Conservation (phyloP, 1,140 invertebrate genomes). For the Drosophila dunni region DNA sequence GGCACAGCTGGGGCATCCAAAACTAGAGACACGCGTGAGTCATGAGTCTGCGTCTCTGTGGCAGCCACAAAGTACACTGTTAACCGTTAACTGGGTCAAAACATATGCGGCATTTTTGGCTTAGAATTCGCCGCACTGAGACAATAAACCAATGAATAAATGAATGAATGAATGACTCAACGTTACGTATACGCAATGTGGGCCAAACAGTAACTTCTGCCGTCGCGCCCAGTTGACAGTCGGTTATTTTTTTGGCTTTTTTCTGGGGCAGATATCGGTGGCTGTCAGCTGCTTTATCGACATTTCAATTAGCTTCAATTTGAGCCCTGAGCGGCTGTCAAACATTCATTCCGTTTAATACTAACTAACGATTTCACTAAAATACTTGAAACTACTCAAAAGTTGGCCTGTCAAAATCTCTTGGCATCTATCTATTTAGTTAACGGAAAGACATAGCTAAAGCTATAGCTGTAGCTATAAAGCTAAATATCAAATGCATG, state of each 20-base stretch:
- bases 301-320: conserved; percentile 75
- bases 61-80: conserved; percentile 33
- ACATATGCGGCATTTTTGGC: conserved; percentile 54
- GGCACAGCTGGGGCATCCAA: conserved; percentile 64
- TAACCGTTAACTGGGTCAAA: conserved; percentile 58
- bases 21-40: conserved; percentile 55
- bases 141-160: conserved; percentile 33
- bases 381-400: conserved; percentile 52
- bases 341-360: conserved; percentile 14
- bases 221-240: conserved; percentile 20
- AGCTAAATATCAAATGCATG: conserved; percentile 69
- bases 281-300: conserved; percentile 67
- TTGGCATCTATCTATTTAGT: conserved; percentile 76
- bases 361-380: conserved; percentile 25
- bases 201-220: conserved; percentile 65
- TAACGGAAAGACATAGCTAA: conserved; percentile 6
- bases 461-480: conserved; percentile 1
- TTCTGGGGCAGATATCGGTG: conserved; percentile 20
- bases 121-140: conserved; percentile 43
- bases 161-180: conserved; percentile 68
- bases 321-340: conserved; percentile 56
- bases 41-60: conserved; percentile 43
- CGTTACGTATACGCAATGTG: conserved; percentile 76
- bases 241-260: neutral
- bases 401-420: conserved; percentile 75